A percentile compares a stretch with the other conserved stretches of the same genome.
Conservation (phyloP, 2,888 invertebrate species). For the Trachelus stipa region DNA sequence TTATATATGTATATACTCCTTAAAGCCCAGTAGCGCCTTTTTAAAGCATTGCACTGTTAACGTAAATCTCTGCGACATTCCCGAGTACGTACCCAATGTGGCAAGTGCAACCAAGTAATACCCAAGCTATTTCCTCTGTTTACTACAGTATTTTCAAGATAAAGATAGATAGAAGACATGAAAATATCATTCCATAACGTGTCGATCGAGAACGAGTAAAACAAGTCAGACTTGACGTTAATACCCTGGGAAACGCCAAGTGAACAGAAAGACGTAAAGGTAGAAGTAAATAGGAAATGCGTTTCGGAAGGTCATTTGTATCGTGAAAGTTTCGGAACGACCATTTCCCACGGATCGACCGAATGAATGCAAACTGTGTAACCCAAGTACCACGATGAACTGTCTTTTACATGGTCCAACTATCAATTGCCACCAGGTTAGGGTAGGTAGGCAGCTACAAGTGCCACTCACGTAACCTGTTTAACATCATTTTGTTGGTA, state of each 20-base stretch:
- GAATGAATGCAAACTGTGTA: neutral
- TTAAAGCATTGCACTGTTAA: neutral
- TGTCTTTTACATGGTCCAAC: neutral
- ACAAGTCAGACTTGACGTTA: neutral
- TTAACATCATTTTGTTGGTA: neutral
- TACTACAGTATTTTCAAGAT: neutral
- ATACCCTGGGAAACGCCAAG: neutral
- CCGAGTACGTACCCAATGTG: neutral
- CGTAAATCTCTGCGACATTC: neutral
- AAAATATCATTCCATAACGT: neutral
- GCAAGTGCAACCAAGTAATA: neutral
- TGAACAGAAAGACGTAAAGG: neutral
- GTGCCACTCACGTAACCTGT: neutral
- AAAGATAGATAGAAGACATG: neutral
- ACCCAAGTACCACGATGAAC: neutral
- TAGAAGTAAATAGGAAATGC: neutral
- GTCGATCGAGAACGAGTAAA: neutral
- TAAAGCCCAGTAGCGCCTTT: constrained; percentile 8
- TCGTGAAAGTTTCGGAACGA: neutral
- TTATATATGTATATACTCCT: constrained; percentile 8
- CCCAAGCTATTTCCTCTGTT: neutral
- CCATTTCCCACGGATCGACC: neutral
- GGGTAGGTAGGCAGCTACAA: neutral
- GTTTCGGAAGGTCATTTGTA: neutral
- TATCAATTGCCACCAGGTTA: neutral